phyloP scores from a whole-genome alignment of 2,888 invertebrate genomes.

The Lycaena phlaeas region DNA sequence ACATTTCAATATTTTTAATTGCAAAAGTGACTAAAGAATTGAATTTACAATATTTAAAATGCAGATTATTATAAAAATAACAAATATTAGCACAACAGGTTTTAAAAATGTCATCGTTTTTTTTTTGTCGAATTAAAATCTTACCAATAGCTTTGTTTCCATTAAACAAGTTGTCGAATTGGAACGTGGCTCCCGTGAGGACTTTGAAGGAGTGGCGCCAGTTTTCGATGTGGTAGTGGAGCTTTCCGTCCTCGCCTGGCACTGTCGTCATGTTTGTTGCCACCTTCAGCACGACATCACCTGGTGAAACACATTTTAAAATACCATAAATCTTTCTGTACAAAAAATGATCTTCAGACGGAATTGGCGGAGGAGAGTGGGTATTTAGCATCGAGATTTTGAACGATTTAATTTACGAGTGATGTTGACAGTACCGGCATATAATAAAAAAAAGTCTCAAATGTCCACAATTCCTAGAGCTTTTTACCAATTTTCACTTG shows the following conservation, averaged over 20 bases:
- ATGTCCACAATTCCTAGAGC: too few relatives aligned
- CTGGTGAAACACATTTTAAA: conserved; percentile 25
- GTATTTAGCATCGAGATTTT: too few relatives aligned
- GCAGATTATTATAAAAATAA: too few relatives aligned
- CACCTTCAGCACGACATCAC: conserved; percentile 47
- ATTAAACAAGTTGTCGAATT: conserved; percentile 54
- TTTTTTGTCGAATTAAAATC: too few relatives aligned
- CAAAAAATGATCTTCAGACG: neutral
- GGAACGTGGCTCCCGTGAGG: conserved; percentile 39
- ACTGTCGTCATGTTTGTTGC: conserved; percentile 28
- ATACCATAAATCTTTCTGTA: neutral
- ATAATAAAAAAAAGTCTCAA: too few relatives aligned
- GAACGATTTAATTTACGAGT: too few relatives aligned
- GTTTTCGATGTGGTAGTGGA: conserved; percentile 46
- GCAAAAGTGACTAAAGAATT: too few relatives aligned
- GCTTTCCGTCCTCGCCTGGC: conserved; percentile 41
- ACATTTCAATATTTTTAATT: too few relatives aligned
- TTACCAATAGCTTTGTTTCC: conserved; percentile 50
- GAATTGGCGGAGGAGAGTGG: too few relatives aligned
- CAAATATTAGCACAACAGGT: neutral
- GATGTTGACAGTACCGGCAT: too few relatives aligned
- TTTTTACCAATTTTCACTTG: too few relatives aligned
- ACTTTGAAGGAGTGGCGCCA: conserved; percentile 43
- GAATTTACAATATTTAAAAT: too few relatives aligned
- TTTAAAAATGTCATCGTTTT: neutral